Percentiles rank a stretch among this genome's conserved stretches.
phyloP scores from a whole-genome alignment of 2,888 invertebrate species.

The Charanyca ferruginea region DNA sequence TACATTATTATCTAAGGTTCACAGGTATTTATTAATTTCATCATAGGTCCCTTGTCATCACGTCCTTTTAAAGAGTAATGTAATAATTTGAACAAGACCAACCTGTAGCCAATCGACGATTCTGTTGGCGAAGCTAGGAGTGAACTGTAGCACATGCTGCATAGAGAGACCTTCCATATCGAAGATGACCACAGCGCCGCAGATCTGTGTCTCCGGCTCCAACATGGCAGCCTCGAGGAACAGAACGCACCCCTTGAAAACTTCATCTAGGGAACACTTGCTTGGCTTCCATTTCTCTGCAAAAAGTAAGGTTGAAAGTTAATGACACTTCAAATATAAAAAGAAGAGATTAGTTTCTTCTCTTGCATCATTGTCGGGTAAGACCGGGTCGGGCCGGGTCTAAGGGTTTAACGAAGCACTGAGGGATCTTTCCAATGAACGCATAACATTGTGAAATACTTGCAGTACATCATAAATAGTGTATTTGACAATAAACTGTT shows the following conservation, averaged over 20 bases:
- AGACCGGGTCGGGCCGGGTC: too few species aligned
- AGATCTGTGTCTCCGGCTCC: conserved; percentile 94
- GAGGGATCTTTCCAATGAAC: not conserved
- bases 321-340: not conserved
- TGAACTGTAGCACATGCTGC: conserved; percentile 96
- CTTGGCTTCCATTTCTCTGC: conserved; percentile 96
- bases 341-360: too few species aligned
- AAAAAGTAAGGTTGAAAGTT: conserved; percentile 36
- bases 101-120: conserved; percentile 96
- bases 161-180: conserved; percentile 96
- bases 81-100: conserved; percentile 18
- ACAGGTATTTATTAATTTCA: too few species aligned
- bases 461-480: conserved; percentile 5
- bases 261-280: conserved; percentile 94
- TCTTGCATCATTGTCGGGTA: not conserved
- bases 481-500: not conserved
- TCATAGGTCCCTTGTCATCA: too few species aligned
- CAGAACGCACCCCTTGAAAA: conserved; percentile 95
- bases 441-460: not conserved
- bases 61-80: too few species aligned
- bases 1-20: too few species aligned
- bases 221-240: conserved; percentile 96
- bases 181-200: conserved; percentile 95
- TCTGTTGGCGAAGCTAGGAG: conserved; percentile 95
- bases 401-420: not conserved